Conservation (phyloP, 2,797 vertebrate species). For the Chaetophractus vellerosus region DNA sequence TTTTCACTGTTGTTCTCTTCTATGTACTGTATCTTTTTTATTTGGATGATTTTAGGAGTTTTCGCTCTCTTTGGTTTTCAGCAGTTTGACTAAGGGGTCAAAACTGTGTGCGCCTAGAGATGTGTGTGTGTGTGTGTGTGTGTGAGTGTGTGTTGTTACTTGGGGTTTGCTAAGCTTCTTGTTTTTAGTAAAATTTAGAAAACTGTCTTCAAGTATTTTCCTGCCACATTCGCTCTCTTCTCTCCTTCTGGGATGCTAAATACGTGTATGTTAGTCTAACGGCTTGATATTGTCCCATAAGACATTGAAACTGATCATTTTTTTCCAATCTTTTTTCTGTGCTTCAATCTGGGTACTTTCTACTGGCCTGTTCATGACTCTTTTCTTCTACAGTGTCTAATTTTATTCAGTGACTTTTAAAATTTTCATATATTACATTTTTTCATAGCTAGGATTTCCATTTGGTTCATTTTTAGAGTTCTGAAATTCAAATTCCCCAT, state of each 20-base stretch:
- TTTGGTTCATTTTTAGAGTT: conserved; percentile 54
- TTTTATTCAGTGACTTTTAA: background rate
- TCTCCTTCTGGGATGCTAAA: conserved; percentile 17
- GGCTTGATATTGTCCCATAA: background rate
- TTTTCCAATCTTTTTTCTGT: conserved; percentile 10
- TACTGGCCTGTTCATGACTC: background rate
- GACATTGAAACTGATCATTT: background rate
- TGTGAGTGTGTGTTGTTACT: background rate
- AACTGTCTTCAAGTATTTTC: conserved; percentile 59
- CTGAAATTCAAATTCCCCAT: conserved; percentile 44
- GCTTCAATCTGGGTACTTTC: conserved; percentile 45
- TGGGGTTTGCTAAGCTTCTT: conserved; percentile 25
- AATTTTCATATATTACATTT: background rate
- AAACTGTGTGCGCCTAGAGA: background rate
- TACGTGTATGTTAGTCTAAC: conserved; percentile 29
- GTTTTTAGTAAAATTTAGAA: conserved; percentile 43
- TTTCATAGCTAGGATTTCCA: conserved; percentile 29
- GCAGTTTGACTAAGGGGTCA: conserved; percentile 28
- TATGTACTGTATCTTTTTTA: conserved; percentile 31
- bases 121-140: background rate
- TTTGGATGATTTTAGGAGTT: conserved; percentile 33
- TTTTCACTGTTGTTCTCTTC: background rate
- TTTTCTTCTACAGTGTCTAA: conserved; percentile 5
- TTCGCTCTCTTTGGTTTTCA: conserved; percentile 48
- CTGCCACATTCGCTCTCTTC: background rate